Evolutionary conservation across 2,888 invertebrate species (phyloP).

Genomic region (Agrochola litura): DNA sequence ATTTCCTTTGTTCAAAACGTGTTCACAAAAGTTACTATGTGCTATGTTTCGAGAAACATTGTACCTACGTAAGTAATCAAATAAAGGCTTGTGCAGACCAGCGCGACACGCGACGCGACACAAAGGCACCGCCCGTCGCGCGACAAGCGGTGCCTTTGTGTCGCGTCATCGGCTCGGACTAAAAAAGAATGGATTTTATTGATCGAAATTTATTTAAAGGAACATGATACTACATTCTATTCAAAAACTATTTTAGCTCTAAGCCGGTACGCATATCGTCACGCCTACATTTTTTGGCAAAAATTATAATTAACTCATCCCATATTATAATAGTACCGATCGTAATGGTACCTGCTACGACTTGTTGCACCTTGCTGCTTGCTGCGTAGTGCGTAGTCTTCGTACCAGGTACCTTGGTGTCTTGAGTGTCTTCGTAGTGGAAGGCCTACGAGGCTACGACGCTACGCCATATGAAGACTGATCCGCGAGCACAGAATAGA

Average conservation of each 20-base stretch:
- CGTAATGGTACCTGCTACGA: neutral
- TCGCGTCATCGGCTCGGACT: neutral
- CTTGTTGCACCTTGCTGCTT: neutral
- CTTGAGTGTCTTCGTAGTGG: too few relatives aligned
- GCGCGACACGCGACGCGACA: too few relatives aligned
- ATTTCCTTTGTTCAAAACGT: conserved; percentile 1
- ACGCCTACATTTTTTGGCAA: neutral
- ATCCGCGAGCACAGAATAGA: neutral
- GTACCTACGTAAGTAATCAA: neutral
- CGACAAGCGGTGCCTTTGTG: too few relatives aligned
- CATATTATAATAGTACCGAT: too few relatives aligned
- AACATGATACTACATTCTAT: neutral
- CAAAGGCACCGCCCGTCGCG: too few relatives aligned
- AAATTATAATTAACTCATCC: neutral
- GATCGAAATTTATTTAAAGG: neutral
- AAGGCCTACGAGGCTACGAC: conserved; percentile 41
- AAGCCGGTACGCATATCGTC: neutral
- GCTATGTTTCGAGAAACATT: neutral
- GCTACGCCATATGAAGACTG: neutral
- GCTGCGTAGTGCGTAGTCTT: conserved; percentile 30
- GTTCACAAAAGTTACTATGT: neutral
- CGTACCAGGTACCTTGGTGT: too few relatives aligned
- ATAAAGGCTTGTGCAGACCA: too few relatives aligned
- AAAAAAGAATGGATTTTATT: neutral
- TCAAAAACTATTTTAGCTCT: neutral